Base-by-base conservation (phyloP, 2,113 vertebrate species). In the Dipodomys ordii region DNA sequence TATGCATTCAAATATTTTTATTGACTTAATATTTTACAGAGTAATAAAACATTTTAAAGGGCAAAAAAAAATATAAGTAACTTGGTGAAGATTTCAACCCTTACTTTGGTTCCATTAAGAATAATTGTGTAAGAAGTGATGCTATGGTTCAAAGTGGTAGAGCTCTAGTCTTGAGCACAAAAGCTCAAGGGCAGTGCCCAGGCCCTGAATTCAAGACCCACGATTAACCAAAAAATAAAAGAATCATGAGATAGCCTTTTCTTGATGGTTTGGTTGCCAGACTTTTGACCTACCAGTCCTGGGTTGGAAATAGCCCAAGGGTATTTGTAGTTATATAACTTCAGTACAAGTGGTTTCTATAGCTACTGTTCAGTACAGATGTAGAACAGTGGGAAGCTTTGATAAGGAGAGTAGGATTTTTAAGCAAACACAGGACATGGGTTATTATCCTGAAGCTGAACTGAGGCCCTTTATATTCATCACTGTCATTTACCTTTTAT, bases 341-440 rank as follows among this genome's bases (percentile, higher is more conserved):
- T 96, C 46, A 96, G 88, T 90, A 84, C 96, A 97, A 96, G 97
- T 98, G 95, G 95, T 98, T 98, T 98, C 96, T 97, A 15, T 97
- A 98, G 97, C 97, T 98, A 93, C 98, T 97, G 97, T 97, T 91
- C 92, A 97, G 93, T 83, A 94, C 96, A 98, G 97, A 96, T 97
- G 96, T 81, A 89, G 91, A 96, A 96, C 93, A 94, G 96, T 97
- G 95, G 92, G 84, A 96, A 98, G 95, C 94, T 96, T 88, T 97
- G 97, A 97, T 97, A 98, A 98, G 85, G 74, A 74, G 94, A 96
- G 79, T 64, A 98, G 90, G 83, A 83, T 74, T 93, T 97, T 93
- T 81, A 97, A 98, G 98, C 84, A 92, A 96, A 97, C 98, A n/a
- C 69, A 76, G 94, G 96, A 97, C 96, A 13, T 96, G 93, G 81